Evolutionary conservation across 2,797 vertebrate species (phyloP).

Genomic region (Triplophysa bombifrons): DNA sequence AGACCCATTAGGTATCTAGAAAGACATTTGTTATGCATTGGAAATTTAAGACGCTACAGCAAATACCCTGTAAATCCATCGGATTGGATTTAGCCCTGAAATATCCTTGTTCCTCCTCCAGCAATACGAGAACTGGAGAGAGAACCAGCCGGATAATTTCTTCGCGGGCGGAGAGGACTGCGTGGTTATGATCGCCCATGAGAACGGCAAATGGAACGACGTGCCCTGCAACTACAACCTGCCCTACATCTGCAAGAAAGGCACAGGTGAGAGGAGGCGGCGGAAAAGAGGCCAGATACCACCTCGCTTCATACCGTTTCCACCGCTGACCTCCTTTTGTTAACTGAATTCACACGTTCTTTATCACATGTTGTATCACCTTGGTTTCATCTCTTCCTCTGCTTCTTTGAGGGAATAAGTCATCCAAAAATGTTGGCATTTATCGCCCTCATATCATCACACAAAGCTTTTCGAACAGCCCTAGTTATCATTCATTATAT

Average conservation of each 20-base stretch:
- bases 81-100: slow-evolving; percentile 45
- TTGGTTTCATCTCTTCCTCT: neutral
- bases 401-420: neutral
- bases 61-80: slow-evolving; percentile 41
- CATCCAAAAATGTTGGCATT: neutral
- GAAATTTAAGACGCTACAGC: slow-evolving; percentile 26
- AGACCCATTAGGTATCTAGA: slow-evolving; percentile 35
- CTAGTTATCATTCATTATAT: neutral
- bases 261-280: slow-evolving; percentile 82
- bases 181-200: slow-evolving; percentile 94
- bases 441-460: neutral
- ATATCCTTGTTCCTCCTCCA: slow-evolving; percentile 62
- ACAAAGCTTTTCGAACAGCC: neutral
- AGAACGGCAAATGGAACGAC: slow-evolving; percentile 95
- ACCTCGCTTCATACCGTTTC: slow-evolving; percentile 4
- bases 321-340: slow-evolving; percentile 20
- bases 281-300: slow-evolving; percentile 38
- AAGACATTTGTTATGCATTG: slow-evolving; percentile 35
- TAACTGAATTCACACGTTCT: slow-evolving; percentile 7
- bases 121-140: slow-evolving; percentile 98
- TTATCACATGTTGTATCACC: slow-evolving; percentile 6
- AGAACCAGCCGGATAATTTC: slow-evolving; percentile 97
- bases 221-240: slow-evolving; percentile 99
- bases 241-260: slow-evolving; percentile 97
- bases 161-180: slow-evolving; percentile 98